Base-by-base conservation (phyloP, 2,113 vertebrate genomes). In the Chlamydotis undulata region DNA sequence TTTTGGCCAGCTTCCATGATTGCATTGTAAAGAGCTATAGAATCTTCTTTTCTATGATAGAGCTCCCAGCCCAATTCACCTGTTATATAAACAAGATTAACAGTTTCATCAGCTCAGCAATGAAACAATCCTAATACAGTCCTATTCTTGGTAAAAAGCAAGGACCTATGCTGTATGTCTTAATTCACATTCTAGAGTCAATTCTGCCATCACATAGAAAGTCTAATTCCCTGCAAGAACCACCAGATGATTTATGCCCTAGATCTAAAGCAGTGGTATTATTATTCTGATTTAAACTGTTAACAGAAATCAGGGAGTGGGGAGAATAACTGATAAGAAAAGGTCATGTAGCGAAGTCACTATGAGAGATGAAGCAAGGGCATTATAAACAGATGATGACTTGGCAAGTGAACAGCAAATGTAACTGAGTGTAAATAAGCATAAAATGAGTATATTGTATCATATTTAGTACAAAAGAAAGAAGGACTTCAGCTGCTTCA, bases 21-120 rank as follows among this genome's bases (percentile, higher is more conserved):
- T 55, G 97, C 94, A 35, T 79, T 63, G 86, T 99, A 99, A 76
- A 99, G 98, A 5, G 97, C 79, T 1, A 97, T 90, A 87, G 99
- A 98, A 94, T 99, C 97, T 94, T 98, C 98, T 96, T 98, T 98
- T 67, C 97, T 98, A 2, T 99, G 98, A 93, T 99, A 99, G 61
- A 99, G 97, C 96, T 99, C 99, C 99, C 99, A 99, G 19, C 99
- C 99, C 55, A 99, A 97, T 97, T 99, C 99, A 87, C 99, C 99
- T 99, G 90, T 86, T 96, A 88, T 1, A 93, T 41, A 96, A 47
- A 67, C 39, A 78, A 89, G 37, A 94, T 57, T 47, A 78, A 61
- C 4, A 10, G 33, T 86, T 85, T 87, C 29, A 92, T 83, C 31
- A 88, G 14, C 25, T 89, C 35, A 73, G 12, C 23, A 71, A 29